A percentile compares a stretch with the other conserved stretches of the same genome.
Conservation (phyloP, 2,113 vertebrate genomes). For the Neodon shergylaensis region DNA sequence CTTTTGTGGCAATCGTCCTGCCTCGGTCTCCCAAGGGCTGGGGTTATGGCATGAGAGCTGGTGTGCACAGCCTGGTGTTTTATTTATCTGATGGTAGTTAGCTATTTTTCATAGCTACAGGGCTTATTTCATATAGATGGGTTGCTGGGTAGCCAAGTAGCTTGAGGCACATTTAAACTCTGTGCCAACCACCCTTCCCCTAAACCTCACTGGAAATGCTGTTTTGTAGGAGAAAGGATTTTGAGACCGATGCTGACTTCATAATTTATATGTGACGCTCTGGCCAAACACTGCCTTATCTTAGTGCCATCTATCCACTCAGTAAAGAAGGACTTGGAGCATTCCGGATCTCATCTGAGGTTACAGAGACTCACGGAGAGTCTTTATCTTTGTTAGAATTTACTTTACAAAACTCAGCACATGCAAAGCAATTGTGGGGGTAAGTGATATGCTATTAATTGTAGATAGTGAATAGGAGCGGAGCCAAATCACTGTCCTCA, state of each 20-base stretch:
- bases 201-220: constrained; percentile 6
- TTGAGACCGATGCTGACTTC: not conserved
- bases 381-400: not conserved
- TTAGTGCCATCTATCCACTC: not conserved
- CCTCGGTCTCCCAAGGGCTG: too few relatives aligned
- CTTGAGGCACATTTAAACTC: constrained; percentile 16
- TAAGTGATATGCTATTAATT: not conserved
- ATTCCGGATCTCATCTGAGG: not conserved
- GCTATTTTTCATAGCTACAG: not conserved
- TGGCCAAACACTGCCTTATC: not conserved
- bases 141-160: not conserved
- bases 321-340: not conserved
- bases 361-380: not conserved
- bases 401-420: constrained; percentile 14
- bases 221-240: constrained; percentile 26
- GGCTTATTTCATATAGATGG: not conserved
- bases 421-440: not conserved
- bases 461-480: not conserved
- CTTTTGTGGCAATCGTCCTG: too few relatives aligned
- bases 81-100: not conserved
- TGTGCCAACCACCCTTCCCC: not conserved
- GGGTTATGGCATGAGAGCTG: not conserved
- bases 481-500: not conserved
- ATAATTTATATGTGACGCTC: not conserved
- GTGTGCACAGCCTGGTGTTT: not conserved